These are phyloP conservation scores for Python bivittatus DNA, from an alignment of 2,113 vertebrate genomes.

Conservation along the genomic window DNA sequence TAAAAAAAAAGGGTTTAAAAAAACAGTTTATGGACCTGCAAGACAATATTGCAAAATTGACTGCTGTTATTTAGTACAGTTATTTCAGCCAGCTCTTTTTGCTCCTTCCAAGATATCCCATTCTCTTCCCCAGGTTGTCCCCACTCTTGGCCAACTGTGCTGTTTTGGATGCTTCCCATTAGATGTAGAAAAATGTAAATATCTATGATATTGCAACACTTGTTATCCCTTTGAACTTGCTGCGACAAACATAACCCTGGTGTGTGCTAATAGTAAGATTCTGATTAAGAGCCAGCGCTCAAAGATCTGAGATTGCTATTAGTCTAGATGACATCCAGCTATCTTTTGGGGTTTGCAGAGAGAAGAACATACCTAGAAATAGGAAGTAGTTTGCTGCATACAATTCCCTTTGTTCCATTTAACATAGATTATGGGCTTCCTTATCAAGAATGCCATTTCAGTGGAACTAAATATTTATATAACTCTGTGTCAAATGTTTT, in stretches of 20 bases:
- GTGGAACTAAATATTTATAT: neutral
- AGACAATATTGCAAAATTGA: neutral
- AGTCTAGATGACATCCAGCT: neutral
- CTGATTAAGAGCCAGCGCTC: neutral
- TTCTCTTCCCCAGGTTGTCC: neutral
- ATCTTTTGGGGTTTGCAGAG: neutral
- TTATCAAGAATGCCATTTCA: neutral
- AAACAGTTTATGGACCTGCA: neutral
- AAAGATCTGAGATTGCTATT: neutral
- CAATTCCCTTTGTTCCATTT: neutral
- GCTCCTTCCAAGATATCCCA: neutral
- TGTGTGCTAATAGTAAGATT: neutral
- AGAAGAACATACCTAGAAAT: neutral
- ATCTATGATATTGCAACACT: neutral
- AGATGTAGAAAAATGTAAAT: neutral
- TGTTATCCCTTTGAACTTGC: neutral
- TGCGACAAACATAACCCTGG: neutral
- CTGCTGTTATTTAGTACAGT: neutral
- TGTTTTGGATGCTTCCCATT: neutral
- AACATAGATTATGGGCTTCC: slow-evolving; percentile 4
- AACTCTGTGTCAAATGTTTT: too few relatives aligned
- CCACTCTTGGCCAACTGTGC: neutral
- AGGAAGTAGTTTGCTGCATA: neutral
- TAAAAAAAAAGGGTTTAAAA: neutral
- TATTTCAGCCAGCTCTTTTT: neutral